Evolutionary conservation across 2,888 invertebrate genomes (phyloP).

Genomic region (Smittia aterrima): DNA sequence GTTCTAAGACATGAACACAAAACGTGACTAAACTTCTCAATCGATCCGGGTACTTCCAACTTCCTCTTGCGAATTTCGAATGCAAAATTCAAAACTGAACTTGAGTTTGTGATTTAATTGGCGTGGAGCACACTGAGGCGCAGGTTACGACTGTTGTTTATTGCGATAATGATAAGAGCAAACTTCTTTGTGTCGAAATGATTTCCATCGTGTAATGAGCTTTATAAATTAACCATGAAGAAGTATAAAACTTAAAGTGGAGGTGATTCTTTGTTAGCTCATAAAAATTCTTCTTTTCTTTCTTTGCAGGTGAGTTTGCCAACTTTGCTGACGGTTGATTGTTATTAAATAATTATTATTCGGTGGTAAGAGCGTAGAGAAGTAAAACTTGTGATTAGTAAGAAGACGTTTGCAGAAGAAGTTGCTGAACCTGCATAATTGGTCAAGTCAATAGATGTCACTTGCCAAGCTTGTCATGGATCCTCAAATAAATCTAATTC

Average conservation of each 20-base stretch:
- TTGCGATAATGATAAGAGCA: slow-evolving; percentile 7
- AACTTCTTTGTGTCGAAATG: neutral
- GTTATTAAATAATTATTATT: neutral
- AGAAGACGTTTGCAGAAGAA: too few species aligned
- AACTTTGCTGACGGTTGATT: neutral
- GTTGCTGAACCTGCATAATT: too few species aligned
- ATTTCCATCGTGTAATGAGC: neutral
- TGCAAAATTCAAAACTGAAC: neutral
- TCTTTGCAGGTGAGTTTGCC: slow-evolving; percentile 26
- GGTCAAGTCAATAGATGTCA: too few species aligned
- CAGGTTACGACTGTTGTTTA: neutral
- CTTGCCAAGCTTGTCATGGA: too few species aligned
- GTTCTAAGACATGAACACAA: neutral
- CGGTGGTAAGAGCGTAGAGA: too few species aligned
- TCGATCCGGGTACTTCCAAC: neutral
- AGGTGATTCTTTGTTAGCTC: neutral
- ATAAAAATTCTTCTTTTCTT: neutral
- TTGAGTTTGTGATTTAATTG: neutral
- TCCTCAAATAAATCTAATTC: too few species aligned
- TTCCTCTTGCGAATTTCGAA: neutral
- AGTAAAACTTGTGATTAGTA: too few species aligned
- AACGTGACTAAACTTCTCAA: neutral
- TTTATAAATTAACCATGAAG: neutral
- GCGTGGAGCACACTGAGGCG: neutral
- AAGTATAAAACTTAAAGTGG: neutral